Evolutionary conservation across 2,113 vertebrate species (phyloP).

Genomic region (Prunella himalayana): DNA sequence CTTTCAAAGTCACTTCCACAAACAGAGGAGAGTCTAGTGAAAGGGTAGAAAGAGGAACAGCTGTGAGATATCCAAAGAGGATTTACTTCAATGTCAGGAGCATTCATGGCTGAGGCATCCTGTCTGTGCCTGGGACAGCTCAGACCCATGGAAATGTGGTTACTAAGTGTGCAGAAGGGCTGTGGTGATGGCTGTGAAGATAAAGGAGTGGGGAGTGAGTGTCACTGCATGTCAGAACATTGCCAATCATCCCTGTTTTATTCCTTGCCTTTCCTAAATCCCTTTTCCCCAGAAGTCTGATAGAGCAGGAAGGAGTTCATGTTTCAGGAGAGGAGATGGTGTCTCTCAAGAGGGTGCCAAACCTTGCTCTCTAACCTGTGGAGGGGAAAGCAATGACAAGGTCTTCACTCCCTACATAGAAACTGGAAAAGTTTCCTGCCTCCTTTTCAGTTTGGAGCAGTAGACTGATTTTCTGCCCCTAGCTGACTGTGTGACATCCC

Average conservation of each 20-base stretch:
- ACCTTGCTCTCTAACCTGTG: neutral
- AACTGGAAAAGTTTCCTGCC: neutral
- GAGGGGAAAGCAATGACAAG: neutral
- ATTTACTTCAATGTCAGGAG: neutral
- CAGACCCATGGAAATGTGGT: neutral
- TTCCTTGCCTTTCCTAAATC: neutral
- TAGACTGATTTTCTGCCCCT: neutral
- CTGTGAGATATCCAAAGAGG: neutral
- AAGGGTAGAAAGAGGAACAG: neutral
- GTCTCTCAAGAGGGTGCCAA: neutral
- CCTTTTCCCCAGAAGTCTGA: neutral
- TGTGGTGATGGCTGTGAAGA: neutral
- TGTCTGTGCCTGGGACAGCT: neutral
- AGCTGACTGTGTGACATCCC: neutral
- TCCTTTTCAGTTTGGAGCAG: neutral
- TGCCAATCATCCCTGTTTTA: neutral
- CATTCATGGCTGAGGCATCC: neutral
- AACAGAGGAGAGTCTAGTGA: neutral
- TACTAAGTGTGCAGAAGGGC: neutral
- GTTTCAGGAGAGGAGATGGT: neutral
- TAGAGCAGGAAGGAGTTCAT: neutral
- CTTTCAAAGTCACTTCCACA: neutral
- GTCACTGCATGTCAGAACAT: neutral
- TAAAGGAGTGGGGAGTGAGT: neutral
- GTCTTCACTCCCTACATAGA: neutral